Percentiles rank a stretch among this genome's conserved stretches.
phyloP scores from a whole-genome alignment of 2,888 invertebrate genomes.

The Chironomus tentans region DNA sequence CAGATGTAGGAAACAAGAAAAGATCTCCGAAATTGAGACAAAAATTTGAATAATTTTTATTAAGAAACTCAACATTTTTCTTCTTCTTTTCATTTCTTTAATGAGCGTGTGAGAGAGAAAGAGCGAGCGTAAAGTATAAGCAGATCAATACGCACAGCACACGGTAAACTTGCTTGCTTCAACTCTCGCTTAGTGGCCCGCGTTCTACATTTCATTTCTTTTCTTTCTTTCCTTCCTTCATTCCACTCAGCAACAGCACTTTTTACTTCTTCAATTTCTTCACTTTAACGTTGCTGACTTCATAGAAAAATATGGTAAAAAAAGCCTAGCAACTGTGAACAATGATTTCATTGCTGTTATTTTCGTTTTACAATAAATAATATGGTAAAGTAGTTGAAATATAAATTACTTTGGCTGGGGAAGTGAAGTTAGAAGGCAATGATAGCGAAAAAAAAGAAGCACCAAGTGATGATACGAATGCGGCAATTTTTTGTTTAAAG shows the following conservation, averaged over 20 bases:
- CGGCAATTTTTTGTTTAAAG: background rate
- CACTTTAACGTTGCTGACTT: background rate
- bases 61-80: background rate
- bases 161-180: background rate
- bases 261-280: background rate
- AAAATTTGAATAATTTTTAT: slow-evolving; percentile 7
- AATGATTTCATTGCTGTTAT: background rate
- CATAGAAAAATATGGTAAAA: background rate
- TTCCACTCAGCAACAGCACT: background rate
- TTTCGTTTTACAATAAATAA: background rate
- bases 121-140: too few species aligned
- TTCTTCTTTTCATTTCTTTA: background rate
- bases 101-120: too few species aligned
- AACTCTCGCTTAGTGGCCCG: slow-evolving; percentile 4
- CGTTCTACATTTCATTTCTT: slow-evolving; percentile 10
- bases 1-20: background rate
- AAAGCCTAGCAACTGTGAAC: background rate
- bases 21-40: background rate
- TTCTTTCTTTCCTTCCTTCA: background rate
- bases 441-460: background rate
- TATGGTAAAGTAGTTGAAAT: background rate
- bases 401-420: background rate
- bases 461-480: background rate
- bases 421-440: background rate
- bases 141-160: slow-evolving; percentile 5